Base-by-base conservation (phyloP, 2,113 vertebrate genomes). In the Stigmatopora argus region DNA sequence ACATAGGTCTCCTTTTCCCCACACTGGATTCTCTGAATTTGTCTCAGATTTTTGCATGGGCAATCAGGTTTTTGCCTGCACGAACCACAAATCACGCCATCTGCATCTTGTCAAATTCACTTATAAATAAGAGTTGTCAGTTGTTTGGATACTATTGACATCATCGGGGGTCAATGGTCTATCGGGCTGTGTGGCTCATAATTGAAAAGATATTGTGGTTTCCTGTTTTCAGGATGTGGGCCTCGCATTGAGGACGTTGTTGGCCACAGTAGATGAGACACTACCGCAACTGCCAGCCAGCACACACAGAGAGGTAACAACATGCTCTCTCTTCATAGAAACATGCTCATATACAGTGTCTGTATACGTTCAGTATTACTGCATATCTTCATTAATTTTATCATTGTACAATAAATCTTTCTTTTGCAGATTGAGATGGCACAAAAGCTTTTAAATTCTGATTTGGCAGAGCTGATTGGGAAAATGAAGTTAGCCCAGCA, bases 401-500 rank as follows among this genome's bases (percentile, higher is more conserved):
- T 19, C 4, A 18, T 18, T 60, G 11, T 3, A 26, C 19, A 17
- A 19, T 23, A 35, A 19, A 45, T 34, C 13, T 69, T 69, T 78
- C 51, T 64, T 4, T 31, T 13, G 34, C 88, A 99, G 97, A 95
- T 99, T 0, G 96, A 98, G 87, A 99, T 99, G 97, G 96, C 97
- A 0, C 97, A 99, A 86, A 99, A 99, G 89, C 91, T 99, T 75
- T 75, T 99, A 77, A 99, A 99, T 89, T 99, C 97, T 0, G 97
- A 99, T 87, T 73, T 99, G 88, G 95, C 95, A 0, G 97, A 98
- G 83, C 90, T 99, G 78, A 98, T 99, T 67, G 93, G 89, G 80
- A 99, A 99, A 89, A 98, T 98, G 97, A 98, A 96, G 82, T 87
- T 98, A 89, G 96, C 96, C 0, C 97, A 98, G 90, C 97, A 99